These are phyloP conservation scores for Aphis craccivora DNA, from an alignment of 1,140 invertebrate genomes.

Conservation along the genomic window DNA sequence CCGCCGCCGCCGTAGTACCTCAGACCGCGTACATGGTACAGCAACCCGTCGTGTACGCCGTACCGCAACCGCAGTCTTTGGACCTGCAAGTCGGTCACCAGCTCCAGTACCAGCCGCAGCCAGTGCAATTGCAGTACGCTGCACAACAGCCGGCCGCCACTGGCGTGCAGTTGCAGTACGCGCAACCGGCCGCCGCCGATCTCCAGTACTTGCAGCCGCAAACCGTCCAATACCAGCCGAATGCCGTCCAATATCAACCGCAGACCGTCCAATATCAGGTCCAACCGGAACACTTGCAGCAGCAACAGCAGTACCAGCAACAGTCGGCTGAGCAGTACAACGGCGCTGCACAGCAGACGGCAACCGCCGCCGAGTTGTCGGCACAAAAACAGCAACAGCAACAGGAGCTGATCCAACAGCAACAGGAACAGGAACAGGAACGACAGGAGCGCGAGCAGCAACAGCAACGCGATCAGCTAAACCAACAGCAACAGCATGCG, in stretches of 20 bases:
- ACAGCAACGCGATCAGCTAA: background rate
- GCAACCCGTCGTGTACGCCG: slow-evolving; percentile 32
- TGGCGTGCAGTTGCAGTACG: slow-evolving; percentile 23
- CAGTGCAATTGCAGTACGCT: slow-evolving; percentile 14
- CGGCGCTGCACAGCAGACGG: background rate
- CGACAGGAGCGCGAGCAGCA: slow-evolving; percentile 30
- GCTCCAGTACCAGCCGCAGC: background rate
- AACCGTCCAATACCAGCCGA: slow-evolving; percentile 12
- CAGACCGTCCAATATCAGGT: background rate
- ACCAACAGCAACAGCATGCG: background rate
- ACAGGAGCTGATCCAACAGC: background rate
- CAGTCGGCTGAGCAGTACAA: slow-evolving; percentile 26
- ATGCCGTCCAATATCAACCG: background rate
- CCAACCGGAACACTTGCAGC: slow-evolving; percentile 3
- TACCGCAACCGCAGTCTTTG: slow-evolving; percentile 21
- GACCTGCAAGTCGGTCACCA: background rate
- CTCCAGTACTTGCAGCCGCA: slow-evolving; percentile 19
- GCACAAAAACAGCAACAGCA: slow-evolving; percentile 17
- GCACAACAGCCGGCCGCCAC: background rate
- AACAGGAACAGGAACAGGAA: background rate
- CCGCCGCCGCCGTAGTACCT: background rate
- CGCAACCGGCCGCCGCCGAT: background rate
- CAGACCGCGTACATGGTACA: background rate
- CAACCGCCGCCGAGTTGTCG: background rate
- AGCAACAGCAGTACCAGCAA: slow-evolving; percentile 49